Evolutionary conservation across 2,797 vertebrate species (phyloP), one percentile per base, ranked within the genome.

Genomic region (Microhierax caerulescens): DNA sequence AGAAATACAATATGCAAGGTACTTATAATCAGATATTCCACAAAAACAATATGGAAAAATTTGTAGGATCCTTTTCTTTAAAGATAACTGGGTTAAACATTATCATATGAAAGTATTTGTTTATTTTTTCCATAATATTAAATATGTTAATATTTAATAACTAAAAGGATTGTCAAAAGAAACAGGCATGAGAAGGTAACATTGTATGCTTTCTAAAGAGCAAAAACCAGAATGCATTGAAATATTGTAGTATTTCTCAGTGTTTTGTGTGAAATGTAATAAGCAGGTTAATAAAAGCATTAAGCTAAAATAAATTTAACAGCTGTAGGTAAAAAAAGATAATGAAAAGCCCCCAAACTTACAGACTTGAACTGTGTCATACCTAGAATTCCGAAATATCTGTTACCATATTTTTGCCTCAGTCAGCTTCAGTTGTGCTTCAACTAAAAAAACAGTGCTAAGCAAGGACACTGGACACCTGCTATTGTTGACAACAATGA

Each of bases 81-180:
- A 53, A 53, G 14, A 30, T 80, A 60, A 48, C 11, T 37, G 54
- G 1, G 2, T 51, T 85, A 43, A 85, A n/a, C 7, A 14, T 24
- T 63, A 16, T 4, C 34, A 24, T 19, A 14, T 12, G 17, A 73
- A 41, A 3, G 1, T 32, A 47, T 73, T 51, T 36, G 1, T 61
- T 48, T 43, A 24, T 41, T 65, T 91, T 60, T 86, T 25, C 30
- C 9, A 1, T 56, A 25, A 37, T 50, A 23, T 54, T 34, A 45
- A 39, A 56, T 73, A 7, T 7, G 14, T 2, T 3, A 5, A 19
- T 21, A 43, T 13, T 2, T 3, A 4, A 19, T 21, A 43, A 39
- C 3, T 6, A 27, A 50, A 72, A 63, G 36, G 18, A 51, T 36
- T 47, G 10, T 56, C 0, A 1, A 56, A 88, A 41, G 27, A 48